phyloP scores from a whole-genome alignment of 2,797 vertebrate genomes.

The Melanotaenia nigrans region DNA sequence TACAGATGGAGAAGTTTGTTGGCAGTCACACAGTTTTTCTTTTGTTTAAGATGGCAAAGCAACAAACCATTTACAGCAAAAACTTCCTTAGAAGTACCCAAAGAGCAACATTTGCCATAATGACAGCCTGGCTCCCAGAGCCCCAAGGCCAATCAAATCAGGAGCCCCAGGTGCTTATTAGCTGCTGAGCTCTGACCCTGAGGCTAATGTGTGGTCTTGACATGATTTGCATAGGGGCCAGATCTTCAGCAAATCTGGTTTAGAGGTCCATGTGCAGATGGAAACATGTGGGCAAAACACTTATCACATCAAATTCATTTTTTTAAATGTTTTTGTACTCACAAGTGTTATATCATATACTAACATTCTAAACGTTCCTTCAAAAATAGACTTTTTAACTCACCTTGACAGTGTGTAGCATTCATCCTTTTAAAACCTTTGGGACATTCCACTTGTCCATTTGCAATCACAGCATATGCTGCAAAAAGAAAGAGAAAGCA shows the following conservation, averaged over 20 bases:
- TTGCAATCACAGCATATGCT: conserved; percentile 90
- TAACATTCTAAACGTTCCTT: background rate
- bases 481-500: conserved; percentile 55
- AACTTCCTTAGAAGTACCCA: conserved; percentile 31
- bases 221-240: conserved; percentile 58
- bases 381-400: conserved; percentile 48
- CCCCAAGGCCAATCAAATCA: conserved; percentile 66
- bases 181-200: conserved; percentile 69
- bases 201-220: conserved; percentile 63
- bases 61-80: conserved; percentile 28
- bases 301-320: background rate
- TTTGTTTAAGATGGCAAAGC: conserved; percentile 27
- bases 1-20: conserved; percentile 29
- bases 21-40: conserved; percentile 24
- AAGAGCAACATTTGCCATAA: conserved; percentile 48
- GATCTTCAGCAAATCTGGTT: conserved; percentile 52
- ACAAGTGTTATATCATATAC: background rate
- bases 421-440: conserved; percentile 92
- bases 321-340: conserved; percentile 24
- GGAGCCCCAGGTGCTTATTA: conserved; percentile 57
- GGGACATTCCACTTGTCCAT: conserved; percentile 91
- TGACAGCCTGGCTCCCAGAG: conserved; percentile 34
- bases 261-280: conserved; percentile 27
- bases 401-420: conserved; percentile 92
- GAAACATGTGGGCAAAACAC: conserved; percentile 25